phyloP scores from a whole-genome alignment of 2,888 invertebrate species.

The Drosophila multiciliata region DNA sequence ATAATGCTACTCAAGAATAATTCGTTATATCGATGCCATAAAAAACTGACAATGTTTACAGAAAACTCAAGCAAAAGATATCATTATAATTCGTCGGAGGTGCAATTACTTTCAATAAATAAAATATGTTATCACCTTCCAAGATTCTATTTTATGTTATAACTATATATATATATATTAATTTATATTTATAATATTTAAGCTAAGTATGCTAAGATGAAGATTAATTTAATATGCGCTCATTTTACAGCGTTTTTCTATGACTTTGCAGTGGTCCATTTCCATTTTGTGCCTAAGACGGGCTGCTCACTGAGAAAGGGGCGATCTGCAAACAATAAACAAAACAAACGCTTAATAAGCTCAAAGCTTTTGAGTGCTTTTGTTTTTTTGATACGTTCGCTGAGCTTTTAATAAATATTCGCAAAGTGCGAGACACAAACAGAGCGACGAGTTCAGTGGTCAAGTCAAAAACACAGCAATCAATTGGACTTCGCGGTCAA shows the following conservation, averaged over 20 bases:
- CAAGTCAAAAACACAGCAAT: constrained; percentile 40
- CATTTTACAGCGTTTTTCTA: neutral
- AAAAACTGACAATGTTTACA: neutral
- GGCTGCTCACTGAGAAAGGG: constrained; percentile 25
- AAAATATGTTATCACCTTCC: too few relatives aligned
- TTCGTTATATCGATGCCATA: neutral
- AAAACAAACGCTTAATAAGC: constrained; percentile 14
- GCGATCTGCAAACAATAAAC: neutral
- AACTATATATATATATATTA: too few relatives aligned
- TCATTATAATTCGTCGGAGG: too few relatives aligned
- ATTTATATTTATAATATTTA: neutral
- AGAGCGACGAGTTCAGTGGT: constrained; percentile 35
- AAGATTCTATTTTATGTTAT: too few relatives aligned
- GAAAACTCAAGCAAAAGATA: neutral
- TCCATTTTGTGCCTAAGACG: constrained; percentile 1
- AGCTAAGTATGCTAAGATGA: neutral
- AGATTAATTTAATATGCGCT: neutral
- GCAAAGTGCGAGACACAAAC: constrained; percentile 24
- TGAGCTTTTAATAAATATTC: constrained; percentile 57
- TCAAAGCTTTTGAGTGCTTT: constrained; percentile 33
- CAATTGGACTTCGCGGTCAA: constrained; percentile 5
- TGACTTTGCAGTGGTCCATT: neutral
- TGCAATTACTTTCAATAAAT: too few relatives aligned
- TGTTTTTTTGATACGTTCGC: constrained; percentile 20
- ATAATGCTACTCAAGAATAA: neutral